phyloP scores from a whole-genome alignment of 1,140 invertebrate genomes.

The Drosophila leontia region DNA sequence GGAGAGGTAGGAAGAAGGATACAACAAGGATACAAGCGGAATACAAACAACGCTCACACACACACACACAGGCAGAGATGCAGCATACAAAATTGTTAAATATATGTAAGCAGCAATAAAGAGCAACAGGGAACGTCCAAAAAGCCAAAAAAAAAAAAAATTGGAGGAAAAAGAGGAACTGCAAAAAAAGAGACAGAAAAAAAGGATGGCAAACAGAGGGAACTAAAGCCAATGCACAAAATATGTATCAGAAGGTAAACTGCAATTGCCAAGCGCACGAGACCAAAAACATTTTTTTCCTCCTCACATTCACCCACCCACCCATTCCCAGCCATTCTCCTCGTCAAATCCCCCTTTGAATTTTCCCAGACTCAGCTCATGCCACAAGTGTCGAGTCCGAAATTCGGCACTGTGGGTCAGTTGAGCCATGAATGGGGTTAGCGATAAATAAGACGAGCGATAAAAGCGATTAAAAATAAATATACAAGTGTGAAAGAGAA shows the following conservation, averaged over 20 bases:
- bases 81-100: conserved; percentile 45
- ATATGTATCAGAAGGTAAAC: conserved; percentile 52
- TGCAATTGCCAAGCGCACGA: conserved; percentile 43
- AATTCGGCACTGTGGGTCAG: conserved; percentile 26
- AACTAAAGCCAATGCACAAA: conserved; percentile 76
- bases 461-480: conserved; percentile 3
- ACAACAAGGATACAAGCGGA: conserved; percentile 22
- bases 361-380: background rate
- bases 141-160: background rate
- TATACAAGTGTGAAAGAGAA: background rate
- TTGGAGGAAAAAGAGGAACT: conserved; percentile 4
- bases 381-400: conserved; percentile 44
- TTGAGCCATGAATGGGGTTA: background rate
- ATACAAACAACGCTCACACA: conserved; percentile 33
- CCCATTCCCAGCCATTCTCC: too few species aligned
- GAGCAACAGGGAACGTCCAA: conserved; percentile 19
- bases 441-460: conserved; percentile 1
- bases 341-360: background rate
- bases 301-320: too few species aligned
- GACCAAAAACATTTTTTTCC: conserved; percentile 12
- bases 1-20: background rate
- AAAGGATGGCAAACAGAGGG: background rate
- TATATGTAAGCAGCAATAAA: conserved; percentile 54
- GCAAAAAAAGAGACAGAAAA: background rate
- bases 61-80: conserved; percentile 10